phyloP scores from a whole-genome alignment of 2,888 invertebrate genomes.

The Euplexia lucipara region DNA sequence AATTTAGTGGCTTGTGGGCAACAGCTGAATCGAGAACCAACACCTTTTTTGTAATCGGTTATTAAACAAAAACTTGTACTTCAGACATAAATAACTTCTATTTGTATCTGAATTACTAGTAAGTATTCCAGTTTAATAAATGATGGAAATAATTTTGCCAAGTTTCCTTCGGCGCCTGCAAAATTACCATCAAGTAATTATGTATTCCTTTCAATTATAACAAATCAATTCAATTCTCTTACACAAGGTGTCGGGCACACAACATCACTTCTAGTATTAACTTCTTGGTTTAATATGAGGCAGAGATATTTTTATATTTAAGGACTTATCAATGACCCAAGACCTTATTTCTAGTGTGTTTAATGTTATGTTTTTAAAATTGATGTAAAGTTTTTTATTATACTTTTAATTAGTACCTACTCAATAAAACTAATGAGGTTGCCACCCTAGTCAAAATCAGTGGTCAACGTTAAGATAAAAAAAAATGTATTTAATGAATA shows the following conservation, averaged over 20 bases:
- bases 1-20: too few species aligned
- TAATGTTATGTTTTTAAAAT: background rate
- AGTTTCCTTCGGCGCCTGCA: too few species aligned
- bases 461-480: background rate
- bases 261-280: background rate
- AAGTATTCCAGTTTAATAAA: too few species aligned
- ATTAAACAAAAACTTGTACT: too few species aligned
- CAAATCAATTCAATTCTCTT: background rate
- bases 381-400: background rate
- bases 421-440: background rate
- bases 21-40: too few species aligned
- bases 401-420: background rate
- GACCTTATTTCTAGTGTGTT: background rate
- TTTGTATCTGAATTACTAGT: too few species aligned
- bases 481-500: background rate
- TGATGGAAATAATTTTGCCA: too few species aligned
- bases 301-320: background rate
- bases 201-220: background rate
- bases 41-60: too few species aligned
- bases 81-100: too few species aligned
- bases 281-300: background rate
- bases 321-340: conserved; percentile 28
- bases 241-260: conserved; percentile 3
- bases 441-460: background rate
- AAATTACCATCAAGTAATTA: too few species aligned